Percentiles rank a stretch among this genome's conserved stretches.
phyloP scores from a whole-genome alignment of 2,113 vertebrate species.

The Rostratula benghalensis region DNA sequence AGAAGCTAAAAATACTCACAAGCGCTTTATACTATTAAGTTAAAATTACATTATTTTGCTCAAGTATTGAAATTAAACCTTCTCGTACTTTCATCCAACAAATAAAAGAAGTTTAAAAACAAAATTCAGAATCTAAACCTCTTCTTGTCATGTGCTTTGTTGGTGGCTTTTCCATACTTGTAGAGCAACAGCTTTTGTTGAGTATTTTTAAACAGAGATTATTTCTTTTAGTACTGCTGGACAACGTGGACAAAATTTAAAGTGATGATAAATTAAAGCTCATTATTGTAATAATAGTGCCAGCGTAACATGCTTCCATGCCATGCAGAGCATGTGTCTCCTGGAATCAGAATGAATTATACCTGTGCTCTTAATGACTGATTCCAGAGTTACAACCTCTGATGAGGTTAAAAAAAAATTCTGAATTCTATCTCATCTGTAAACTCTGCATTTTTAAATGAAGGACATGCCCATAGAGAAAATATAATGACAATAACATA shows the following conservation, averaged over 20 bases:
- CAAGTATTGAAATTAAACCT: neutral
- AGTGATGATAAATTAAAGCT: conserved; percentile 69
- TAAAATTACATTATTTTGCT: neutral
- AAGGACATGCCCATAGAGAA: neutral
- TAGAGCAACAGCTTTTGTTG: conserved; percentile 45
- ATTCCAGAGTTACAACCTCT: neutral
- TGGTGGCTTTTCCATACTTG: neutral
- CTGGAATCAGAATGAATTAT: conserved; percentile 44
- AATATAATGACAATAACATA: neutral
- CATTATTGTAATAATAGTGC: conserved; percentile 51
- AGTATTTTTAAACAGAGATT: conserved; percentile 43
- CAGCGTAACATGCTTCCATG: conserved; percentile 21
- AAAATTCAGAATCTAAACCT: neutral
- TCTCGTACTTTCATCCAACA: neutral
- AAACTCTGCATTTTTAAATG: neutral
- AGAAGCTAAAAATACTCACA: neutral
- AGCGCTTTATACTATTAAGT: neutral
- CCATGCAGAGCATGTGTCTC: neutral
- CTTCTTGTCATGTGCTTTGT: neutral
- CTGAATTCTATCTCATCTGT: neutral
- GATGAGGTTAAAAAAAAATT: neutral
- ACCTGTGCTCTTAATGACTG: neutral
- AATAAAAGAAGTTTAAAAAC: neutral
- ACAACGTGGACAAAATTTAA: conserved; percentile 61
- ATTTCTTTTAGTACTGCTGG: conserved; percentile 52